Percentiles rank a stretch among this genome's conserved stretches.
Evolutionary conservation across 1,140 invertebrate species (phyloP).

Genomic region (Yoshiicerus persimilis): DNA sequence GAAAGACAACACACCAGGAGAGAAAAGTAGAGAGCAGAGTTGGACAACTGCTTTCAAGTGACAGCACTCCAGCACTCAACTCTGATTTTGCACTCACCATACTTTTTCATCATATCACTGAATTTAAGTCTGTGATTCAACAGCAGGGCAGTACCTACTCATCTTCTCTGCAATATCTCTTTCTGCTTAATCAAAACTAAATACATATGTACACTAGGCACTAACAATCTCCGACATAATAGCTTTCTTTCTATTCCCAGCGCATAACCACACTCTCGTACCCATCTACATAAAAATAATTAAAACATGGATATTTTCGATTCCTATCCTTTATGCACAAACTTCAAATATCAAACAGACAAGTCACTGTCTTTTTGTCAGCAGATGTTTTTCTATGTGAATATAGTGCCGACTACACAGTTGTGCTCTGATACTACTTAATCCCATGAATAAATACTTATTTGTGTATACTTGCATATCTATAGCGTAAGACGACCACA

Average conservation of each 20-base stretch:
- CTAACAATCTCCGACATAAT: background rate
- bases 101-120: background rate
- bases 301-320: no score
- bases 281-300: no score
- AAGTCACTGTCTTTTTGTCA: background rate
- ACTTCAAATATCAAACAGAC: background rate
- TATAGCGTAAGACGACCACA: no score
- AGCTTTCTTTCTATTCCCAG: no score
- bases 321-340: background rate
- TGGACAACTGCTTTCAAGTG: background rate
- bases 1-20: background rate
- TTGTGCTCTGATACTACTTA: background rate
- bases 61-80: background rate
- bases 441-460: background rate
- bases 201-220: background rate
- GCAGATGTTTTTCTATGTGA: background rate
- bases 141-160: background rate
- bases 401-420: background rate
- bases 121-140: background rate
- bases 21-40: background rate
- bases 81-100: background rate
- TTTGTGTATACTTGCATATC: background rate
- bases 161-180: background rate
- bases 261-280: no score
- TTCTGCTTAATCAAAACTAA: background rate